Base-by-base conservation (phyloP, 2,113 vertebrate genomes). In the Tringa solitaria region DNA sequence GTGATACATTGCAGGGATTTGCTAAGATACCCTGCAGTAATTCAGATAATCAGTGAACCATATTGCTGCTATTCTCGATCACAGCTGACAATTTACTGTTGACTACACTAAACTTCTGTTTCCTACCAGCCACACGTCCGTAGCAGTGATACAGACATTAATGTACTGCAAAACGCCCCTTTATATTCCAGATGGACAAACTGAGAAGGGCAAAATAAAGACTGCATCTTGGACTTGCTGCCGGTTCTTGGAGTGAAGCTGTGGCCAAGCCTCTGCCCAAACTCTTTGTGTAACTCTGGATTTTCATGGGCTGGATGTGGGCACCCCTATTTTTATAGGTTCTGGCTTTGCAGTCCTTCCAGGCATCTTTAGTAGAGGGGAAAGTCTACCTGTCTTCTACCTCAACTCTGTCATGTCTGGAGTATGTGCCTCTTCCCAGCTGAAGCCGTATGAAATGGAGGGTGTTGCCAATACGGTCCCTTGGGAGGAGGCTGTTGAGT, bases 21-120 rank as follows among this genome's bases (percentile, higher is more conserved):
- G 45, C 51, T 92, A 69, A 72, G 73, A 77, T 89, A 54, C 77
- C 79, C 39, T 89, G 84, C 89, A 89, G 82, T 96, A 91, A 94
- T 93, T 93, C 59, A 80, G 63, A 77, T 92, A 60, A 84, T 82
- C 84, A 53, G 37, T 79, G 79, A 95, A 65, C 77, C 37, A 22
- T 68, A 43, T 43, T 72, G 81, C 50, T 80, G 45, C 45, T 88
- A 7, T 54, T 96, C 61, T 16, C 41, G 74, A 43, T 61, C 2
- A 1, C 70, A 79, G 21, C 67, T 93, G 70, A 72, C 64, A 60
- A 35, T 76, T 88, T 46, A 32, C 67, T 63, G 21, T 78, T 93
- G 81, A n/a, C 76, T 89, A 23, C 9, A 5, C 23, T 35, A 57
- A 68, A 64, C 75, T 43, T 79, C 57, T 87, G 48, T 73, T 95